These are phyloP conservation scores for Nerophis lumbriciformis DNA, from an alignment of 2,113 vertebrate species.

Conservation along the genomic window DNA sequence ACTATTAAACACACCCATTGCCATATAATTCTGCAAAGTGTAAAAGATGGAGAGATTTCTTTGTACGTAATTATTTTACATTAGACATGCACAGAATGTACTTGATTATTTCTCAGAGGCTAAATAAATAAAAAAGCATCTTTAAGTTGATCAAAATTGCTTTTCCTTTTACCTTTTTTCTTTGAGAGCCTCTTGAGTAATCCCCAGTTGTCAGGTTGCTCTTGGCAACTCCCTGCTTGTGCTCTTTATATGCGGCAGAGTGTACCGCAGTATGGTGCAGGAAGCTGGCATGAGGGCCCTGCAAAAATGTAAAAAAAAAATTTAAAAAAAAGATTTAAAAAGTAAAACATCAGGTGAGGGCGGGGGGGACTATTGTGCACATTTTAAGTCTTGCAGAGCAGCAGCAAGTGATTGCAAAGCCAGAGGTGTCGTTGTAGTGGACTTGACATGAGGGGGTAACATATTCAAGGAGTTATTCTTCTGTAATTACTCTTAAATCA, in stretches of 20 bases:
- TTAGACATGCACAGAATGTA: neutral
- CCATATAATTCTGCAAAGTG: too few relatives aligned
- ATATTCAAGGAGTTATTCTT: constrained; percentile 41
- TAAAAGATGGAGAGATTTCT: too few relatives aligned
- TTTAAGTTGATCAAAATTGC: neutral
- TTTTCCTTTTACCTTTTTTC: constrained; percentile 15
- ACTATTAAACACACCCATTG: too few relatives aligned
- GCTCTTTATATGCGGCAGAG: constrained; percentile 28
- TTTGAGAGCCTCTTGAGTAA: constrained; percentile 32
- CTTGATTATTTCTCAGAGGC: neutral
- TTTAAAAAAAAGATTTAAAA: constrained; percentile 3
- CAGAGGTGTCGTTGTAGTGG: constrained; percentile 33
- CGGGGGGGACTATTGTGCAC: constrained; percentile 6
- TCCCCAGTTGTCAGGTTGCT: constrained; percentile 21
- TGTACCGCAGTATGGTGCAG: constrained; percentile 27
- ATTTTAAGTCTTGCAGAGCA: constrained; percentile 26
- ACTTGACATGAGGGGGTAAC: constrained; percentile 21
- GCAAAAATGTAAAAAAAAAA: constrained; percentile 8
- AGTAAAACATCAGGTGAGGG: constrained; percentile 9
- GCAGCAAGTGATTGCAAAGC: constrained; percentile 28
- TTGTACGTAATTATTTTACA: neutral
- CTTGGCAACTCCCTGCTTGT: constrained; percentile 40
- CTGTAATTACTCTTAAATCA: constrained; percentile 52
- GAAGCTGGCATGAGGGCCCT: constrained; percentile 21
- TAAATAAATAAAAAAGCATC: neutral